Evolutionary conservation across 2,113 vertebrate species (phyloP).

Genomic region (Toxotes chatareus): DNA sequence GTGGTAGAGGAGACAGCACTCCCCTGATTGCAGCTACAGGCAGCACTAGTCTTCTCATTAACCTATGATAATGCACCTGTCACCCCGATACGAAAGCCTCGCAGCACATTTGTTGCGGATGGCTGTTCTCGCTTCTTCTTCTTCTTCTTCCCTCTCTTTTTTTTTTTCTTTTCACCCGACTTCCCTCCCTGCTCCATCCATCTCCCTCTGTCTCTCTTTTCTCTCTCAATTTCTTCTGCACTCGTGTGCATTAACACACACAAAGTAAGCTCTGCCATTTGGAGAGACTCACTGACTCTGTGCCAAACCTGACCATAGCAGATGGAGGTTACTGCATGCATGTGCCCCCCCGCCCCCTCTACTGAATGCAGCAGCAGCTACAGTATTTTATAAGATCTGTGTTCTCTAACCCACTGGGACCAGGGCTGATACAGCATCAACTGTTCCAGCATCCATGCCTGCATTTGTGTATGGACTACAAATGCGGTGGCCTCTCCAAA

Average conservation of each 20-base stretch:
- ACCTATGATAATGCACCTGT: conserved; percentile 82
- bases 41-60: conserved; percentile 77
- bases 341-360: neutral
- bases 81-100: conserved; percentile 63
- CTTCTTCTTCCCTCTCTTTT: neutral
- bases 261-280: conserved; percentile 26
- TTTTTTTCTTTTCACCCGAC: neutral
- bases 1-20: conserved; percentile 39
- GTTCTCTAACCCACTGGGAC: conserved; percentile 44
- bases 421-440: conserved; percentile 44
- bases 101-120: conserved; percentile 61
- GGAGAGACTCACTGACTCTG: conserved; percentile 44
- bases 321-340: conserved; percentile 51
- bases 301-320: conserved; percentile 63
- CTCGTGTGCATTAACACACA: conserved; percentile 19
- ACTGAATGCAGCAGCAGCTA: conserved; percentile 38
- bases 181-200: conserved; percentile 32
- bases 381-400: conserved; percentile 62
- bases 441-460: conserved; percentile 22
- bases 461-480: conserved; percentile 48
- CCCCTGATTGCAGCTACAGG: conserved; percentile 70
- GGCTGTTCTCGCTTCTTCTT: conserved; percentile 53
- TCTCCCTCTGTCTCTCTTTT: conserved; percentile 35
- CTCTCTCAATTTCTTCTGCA: conserved; percentile 19
- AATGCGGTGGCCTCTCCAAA: conserved; percentile 38